Percentiles rank a stretch among this genome's conserved stretches.
Evolutionary conservation across 2,113 vertebrate species (phyloP).

Genomic region (Chaenogobius annularis): DNA sequence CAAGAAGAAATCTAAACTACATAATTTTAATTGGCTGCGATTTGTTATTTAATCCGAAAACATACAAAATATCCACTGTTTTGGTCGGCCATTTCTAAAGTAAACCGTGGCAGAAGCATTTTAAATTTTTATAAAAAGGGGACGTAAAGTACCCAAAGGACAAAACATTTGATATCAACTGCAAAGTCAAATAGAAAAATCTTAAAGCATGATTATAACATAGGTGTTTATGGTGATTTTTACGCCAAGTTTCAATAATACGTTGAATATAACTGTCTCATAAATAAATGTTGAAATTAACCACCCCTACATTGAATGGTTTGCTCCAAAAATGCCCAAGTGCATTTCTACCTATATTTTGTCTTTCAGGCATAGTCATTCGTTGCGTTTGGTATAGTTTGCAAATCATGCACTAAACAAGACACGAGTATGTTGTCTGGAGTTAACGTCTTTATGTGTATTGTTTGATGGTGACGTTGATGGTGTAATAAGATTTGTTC

Average conservation of each 20-base stretch:
- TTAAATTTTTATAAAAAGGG: not conserved
- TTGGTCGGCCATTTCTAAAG: constrained; percentile 42
- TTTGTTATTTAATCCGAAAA: too few species aligned
- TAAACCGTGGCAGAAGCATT: constrained; percentile 42
- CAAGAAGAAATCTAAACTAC: not conserved
- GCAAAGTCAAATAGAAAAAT: too few species aligned
- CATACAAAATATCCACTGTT: not conserved
- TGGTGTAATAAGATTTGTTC: too few species aligned
- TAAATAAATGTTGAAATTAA: rapidly evolving
- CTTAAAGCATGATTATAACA: not conserved
- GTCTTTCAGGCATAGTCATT: constrained; percentile 4
- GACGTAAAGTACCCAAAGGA: too few species aligned
- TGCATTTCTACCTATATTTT: rapidly evolving
- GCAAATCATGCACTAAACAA: not conserved
- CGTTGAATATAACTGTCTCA: rapidly evolving
- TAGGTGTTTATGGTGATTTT: not conserved
- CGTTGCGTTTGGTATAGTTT: not conserved
- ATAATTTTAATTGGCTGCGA: not conserved
- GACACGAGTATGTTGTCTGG: not conserved
- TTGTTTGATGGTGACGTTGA: not conserved
- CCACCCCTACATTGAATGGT: constrained; percentile 31
- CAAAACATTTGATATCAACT: too few species aligned
- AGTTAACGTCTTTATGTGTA: not conserved
- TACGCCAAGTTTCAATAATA: not conserved
- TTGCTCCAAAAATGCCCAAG: rapidly evolving